Conservation (phyloP, 1,140 invertebrate species). For the Meloidogyne chitwoodi region DNA sequence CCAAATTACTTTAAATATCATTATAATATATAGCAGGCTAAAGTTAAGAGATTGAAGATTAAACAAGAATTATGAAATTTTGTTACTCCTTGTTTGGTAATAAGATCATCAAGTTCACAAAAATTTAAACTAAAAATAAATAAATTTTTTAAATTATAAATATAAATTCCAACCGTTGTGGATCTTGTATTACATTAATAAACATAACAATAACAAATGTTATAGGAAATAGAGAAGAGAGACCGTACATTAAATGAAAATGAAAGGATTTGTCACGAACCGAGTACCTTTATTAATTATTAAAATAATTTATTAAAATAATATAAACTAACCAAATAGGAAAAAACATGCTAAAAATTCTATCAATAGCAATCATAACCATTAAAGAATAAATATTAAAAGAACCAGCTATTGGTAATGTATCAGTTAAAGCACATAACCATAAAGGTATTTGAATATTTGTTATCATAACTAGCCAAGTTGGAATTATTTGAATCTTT, state of each 20-base stretch:
- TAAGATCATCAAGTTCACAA: neutral
- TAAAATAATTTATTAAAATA: no score
- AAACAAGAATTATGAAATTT: neutral
- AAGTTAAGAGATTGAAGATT: neutral
- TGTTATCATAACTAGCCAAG: neutral
- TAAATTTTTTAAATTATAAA: neutral
- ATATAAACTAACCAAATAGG: constrained; percentile 4
- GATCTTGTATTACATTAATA: neutral
- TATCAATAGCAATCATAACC: constrained; percentile 8
- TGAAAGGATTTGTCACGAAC: neutral
- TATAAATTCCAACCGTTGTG: neutral
- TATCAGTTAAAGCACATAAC: neutral
- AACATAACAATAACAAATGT: neutral
- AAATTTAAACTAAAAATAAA: neutral
- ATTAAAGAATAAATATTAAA: constrained; percentile 6
- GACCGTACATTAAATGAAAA: neutral
- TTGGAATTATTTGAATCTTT: neutral
- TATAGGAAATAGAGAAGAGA: neutral
- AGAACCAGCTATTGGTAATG: neutral
- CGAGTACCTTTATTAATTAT: neutral
- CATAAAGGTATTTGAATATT: neutral
- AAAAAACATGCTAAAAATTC: constrained; percentile 4
- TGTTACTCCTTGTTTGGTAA: neutral
- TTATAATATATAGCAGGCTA: neutral
- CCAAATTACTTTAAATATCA: neutral